Evolutionary conservation across 2,888 invertebrate genomes (phyloP), one percentile per base, ranked within the genome.

Genomic region (Pyrochroa serraticornis): DNA sequence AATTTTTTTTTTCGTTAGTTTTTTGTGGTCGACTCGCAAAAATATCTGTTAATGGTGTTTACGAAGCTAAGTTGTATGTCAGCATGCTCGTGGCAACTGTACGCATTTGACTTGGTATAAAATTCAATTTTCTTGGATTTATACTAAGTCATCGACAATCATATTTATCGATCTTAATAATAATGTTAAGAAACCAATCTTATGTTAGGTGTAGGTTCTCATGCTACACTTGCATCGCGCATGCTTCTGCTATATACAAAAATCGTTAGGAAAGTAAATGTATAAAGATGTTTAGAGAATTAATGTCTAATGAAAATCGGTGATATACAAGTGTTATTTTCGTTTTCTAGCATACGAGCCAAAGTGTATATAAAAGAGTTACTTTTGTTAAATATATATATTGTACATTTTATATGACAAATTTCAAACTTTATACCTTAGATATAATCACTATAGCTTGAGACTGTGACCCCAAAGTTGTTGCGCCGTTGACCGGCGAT

Each of bases 71-170:
- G 13, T 38, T 52, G 45, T 45, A 22, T 47, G 37, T 56, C 35
- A 58, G 71, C 71, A 72, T 74, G 72, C 69, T 63, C 71, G 71
- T 71, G 65, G 69, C 69, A 71, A 73, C 65, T 71, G 72, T 66
- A 62, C 67, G 60, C 60, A 53, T 52, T 72, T 74, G 76, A 77
- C 76, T 73, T 66, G 72, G 75, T 76, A 76, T 75, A 71, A 74
- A 75, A 58, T 54, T 36, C 49, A 44, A 57, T 37, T 35, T 31
- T 41, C 39, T 49, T 61, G 62, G 43, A 68, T 75, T 77, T 74
- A 74, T 77, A 76, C 75, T 72, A 71, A 73, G 77, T 77, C 77
- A 75, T 66, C 61, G 78, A 78, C 78, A 78, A 77, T 77, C 78
- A 77, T 75, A 72, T 69, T 66, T 65, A 67, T 63, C 64, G 67